These are phyloP conservation scores for Kryptopterus vitreolus DNA, from an alignment of 2,797 vertebrate genomes.

Conservation along the genomic window DNA sequence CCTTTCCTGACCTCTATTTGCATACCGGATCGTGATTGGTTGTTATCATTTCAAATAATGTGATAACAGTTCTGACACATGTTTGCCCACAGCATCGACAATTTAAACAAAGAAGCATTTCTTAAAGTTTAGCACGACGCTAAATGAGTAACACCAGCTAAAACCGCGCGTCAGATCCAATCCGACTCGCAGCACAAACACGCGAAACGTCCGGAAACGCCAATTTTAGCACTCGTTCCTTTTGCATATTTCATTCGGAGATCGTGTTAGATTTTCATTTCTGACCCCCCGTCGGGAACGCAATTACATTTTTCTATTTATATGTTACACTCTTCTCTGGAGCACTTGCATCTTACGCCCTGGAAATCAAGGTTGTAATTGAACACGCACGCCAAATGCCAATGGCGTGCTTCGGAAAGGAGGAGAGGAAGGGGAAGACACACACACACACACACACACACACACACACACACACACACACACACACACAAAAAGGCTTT, in stretches of 20 bases:
- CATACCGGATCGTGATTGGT: neutral
- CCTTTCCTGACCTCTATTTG: conserved; percentile 3
- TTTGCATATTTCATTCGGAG: neutral
- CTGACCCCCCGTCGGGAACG: conserved; percentile 17
- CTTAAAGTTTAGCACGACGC: neutral
- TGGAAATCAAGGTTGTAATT: conserved; percentile 21
- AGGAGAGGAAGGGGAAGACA: neutral
- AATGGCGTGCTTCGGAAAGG: neutral
- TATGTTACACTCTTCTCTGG: conserved; percentile 2
- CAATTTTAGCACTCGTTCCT: neutral
- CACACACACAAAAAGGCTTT: neutral
- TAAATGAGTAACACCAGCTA: neutral
- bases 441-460: too few relatives aligned
- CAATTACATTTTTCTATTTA: conserved; percentile 17
- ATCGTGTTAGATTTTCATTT: conserved; percentile 17
- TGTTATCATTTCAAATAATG: neutral
- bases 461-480: too few relatives aligned
- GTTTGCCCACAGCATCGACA: neutral
- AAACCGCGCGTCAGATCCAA: neutral
- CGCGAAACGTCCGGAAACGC: neutral
- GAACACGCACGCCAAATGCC: conserved; percentile 11
- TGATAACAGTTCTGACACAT: neutral
- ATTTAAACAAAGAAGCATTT: too few relatives aligned
- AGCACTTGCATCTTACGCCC: conserved; percentile 2
- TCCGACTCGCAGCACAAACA: neutral